Evolutionary conservation across 2,113 vertebrate genomes (phyloP).

Genomic region (Corythornis vintsioides): DNA sequence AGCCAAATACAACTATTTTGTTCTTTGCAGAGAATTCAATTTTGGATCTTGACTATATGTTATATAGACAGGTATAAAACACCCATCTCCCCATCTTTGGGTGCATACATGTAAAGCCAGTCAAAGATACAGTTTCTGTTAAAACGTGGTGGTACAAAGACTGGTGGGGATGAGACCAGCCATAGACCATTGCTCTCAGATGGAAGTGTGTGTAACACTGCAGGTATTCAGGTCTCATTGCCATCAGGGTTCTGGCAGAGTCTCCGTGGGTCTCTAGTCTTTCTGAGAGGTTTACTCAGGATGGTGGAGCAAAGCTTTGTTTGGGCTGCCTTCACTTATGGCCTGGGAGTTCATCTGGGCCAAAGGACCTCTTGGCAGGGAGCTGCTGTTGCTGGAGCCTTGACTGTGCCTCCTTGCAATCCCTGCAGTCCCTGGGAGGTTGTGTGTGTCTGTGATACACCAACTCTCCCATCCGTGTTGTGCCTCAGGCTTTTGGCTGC

Average conservation of each 20-base stretch:
- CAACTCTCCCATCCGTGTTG: background rate
- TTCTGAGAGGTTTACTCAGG: accelerated
- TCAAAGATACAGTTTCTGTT: background rate
- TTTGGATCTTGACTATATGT: background rate
- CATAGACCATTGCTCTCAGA: background rate
- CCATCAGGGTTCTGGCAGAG: background rate
- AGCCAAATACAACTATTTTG: conserved; percentile 29
- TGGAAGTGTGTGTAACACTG: background rate
- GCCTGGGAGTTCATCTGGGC: background rate
- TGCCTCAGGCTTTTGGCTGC: background rate
- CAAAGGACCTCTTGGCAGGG: background rate
- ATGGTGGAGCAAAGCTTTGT: background rate
- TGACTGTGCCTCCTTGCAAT: background rate
- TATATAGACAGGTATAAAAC: background rate
- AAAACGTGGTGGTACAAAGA: background rate
- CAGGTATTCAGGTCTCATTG: background rate
- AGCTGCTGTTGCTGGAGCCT: background rate
- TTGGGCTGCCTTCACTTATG: background rate
- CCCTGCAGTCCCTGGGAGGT: background rate
- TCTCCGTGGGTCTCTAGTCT: accelerated
- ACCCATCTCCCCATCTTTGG: background rate
- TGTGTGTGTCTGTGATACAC: background rate
- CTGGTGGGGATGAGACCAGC: background rate
- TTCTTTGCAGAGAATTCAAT: conserved; percentile 5
- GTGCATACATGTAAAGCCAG: background rate